Conservation (phyloP, 2,888 invertebrate genomes). For the Therioaphis trifolii region DNA sequence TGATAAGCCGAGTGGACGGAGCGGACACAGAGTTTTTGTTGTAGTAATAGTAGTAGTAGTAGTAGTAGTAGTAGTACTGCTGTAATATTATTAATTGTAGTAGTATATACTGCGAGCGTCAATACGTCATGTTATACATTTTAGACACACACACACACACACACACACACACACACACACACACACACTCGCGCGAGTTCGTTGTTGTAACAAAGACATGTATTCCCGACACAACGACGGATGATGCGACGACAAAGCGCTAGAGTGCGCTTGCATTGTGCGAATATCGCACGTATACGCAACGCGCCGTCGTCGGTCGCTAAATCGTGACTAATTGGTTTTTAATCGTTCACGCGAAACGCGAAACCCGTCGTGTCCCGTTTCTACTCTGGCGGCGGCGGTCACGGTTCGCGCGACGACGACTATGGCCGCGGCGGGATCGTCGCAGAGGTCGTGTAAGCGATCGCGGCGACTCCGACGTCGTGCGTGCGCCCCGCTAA, state of each 20-base stretch:
- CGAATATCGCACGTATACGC: slow-evolving; percentile 1
- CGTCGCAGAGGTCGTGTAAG: no score
- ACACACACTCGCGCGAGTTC: no score
- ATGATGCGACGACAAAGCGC: slow-evolving; percentile 34
- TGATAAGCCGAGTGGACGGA: no score
- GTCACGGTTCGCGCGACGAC: no score
- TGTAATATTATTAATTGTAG: neutral
- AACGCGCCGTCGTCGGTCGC: neutral
- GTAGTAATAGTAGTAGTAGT: neutral
- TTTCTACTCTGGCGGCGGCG: no score
- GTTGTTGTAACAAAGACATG: slow-evolving; percentile 54
- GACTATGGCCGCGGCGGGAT: no score
- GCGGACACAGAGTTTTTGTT: no score
- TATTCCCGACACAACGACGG: neutral
- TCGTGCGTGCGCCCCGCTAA: no score
- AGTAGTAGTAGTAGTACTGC: neutral
- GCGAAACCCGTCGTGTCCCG: no score
- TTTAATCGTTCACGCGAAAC: no score
- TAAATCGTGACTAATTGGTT: no score
- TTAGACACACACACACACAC: neutral
- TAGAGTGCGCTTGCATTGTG: slow-evolving; percentile 42
- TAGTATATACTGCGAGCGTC: neutral
- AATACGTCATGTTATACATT: slow-evolving; percentile 31
- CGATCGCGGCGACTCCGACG: no score
- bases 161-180: neutral